Conservation (phyloP, 2,888 invertebrate species). For the Pollenia amentaria region DNA sequence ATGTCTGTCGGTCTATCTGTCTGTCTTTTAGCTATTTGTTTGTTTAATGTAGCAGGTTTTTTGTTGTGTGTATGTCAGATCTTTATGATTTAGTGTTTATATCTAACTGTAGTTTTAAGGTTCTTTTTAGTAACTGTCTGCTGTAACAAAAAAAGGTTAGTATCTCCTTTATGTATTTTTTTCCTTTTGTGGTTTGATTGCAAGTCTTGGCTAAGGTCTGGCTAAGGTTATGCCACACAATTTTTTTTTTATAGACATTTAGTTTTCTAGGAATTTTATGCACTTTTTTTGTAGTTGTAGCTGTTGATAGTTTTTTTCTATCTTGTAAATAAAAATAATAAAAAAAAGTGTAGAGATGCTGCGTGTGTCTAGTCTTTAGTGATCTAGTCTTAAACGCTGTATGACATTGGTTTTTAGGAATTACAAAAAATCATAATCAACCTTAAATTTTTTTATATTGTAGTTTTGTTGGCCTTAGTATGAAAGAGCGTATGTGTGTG, state of each 20-base stretch:
- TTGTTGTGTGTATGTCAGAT: constrained; percentile 62
- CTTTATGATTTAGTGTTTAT: constrained; percentile 83
- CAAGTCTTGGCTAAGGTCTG: constrained; percentile 54
- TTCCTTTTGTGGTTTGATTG: constrained; percentile 47
- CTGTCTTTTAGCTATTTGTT: constrained; percentile 51
- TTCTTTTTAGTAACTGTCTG: constrained; percentile 59
- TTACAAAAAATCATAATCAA: constrained; percentile 40
- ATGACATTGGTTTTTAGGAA: constrained; percentile 62
- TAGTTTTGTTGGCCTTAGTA: neutral
- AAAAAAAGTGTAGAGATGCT: constrained; percentile 50
- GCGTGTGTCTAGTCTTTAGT: constrained; percentile 63
- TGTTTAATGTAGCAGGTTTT: constrained; percentile 65
- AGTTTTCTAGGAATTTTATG: constrained; percentile 83
- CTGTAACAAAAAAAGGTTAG: constrained; percentile 64
- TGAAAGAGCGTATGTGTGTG: neutral
- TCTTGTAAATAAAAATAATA: constrained; percentile 18
- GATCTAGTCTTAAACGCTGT: constrained; percentile 53
- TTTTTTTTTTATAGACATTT: constrained; percentile 64
- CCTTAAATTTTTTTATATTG: constrained; percentile 18
- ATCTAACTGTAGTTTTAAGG: constrained; percentile 79
- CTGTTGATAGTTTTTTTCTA: constrained; percentile 54
- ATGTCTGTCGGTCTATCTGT: constrained; percentile 26
- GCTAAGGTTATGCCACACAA: constrained; percentile 36
- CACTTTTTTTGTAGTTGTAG: constrained; percentile 76
- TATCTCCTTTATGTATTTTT: constrained; percentile 57